phyloP scores from a whole-genome alignment of 2,888 invertebrate species.

The Meloe dianella region DNA sequence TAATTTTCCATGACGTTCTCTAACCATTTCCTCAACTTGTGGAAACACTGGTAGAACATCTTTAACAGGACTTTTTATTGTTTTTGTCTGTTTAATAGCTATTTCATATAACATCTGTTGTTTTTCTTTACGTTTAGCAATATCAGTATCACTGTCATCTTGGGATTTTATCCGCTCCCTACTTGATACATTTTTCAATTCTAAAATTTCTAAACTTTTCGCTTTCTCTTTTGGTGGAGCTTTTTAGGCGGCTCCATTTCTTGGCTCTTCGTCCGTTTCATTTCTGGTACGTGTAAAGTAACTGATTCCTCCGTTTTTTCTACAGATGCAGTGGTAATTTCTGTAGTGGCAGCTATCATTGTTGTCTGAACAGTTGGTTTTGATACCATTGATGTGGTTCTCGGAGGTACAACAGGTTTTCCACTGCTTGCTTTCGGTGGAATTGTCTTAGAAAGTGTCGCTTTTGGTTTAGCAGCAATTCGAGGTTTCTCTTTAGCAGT shows the following conservation, averaged over 20 bases:
- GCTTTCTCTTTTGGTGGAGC: slow-evolving; percentile 70
- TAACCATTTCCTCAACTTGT: slow-evolving; percentile 74
- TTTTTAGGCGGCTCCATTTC: slow-evolving; percentile 65
- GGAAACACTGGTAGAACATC: slow-evolving; percentile 75
- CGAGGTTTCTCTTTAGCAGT: slow-evolving; percentile 17
- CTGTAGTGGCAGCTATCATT: slow-evolving; percentile 34
- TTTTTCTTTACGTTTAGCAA: slow-evolving; percentile 74
- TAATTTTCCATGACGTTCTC: slow-evolving; percentile 75
- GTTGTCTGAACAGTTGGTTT: slow-evolving; percentile 39
- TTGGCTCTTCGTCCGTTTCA: slow-evolving; percentile 67
- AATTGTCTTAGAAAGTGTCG: slow-evolving; percentile 12
- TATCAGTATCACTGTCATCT: slow-evolving; percentile 75
- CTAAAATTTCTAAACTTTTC: slow-evolving; percentile 71
- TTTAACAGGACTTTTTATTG: slow-evolving; percentile 75
- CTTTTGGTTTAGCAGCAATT: slow-evolving; percentile 22
- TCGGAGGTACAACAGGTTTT: slow-evolving; percentile 16
- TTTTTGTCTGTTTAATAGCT: slow-evolving; percentile 77
- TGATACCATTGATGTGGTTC: slow-evolving; percentile 13
- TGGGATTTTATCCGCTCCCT: slow-evolving; percentile 75
- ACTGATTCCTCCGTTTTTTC: slow-evolving; percentile 14
- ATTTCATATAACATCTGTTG: slow-evolving; percentile 79
- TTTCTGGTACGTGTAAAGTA: slow-evolving; percentile 49
- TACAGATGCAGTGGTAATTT: background rate
- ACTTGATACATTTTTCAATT: slow-evolving; percentile 64
- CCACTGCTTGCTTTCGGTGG: slow-evolving; percentile 9